Percentiles rank a stretch among this genome's conserved stretches.
Conservation (phyloP, 2,888 invertebrate genomes). For the Machimus rusticus region DNA sequence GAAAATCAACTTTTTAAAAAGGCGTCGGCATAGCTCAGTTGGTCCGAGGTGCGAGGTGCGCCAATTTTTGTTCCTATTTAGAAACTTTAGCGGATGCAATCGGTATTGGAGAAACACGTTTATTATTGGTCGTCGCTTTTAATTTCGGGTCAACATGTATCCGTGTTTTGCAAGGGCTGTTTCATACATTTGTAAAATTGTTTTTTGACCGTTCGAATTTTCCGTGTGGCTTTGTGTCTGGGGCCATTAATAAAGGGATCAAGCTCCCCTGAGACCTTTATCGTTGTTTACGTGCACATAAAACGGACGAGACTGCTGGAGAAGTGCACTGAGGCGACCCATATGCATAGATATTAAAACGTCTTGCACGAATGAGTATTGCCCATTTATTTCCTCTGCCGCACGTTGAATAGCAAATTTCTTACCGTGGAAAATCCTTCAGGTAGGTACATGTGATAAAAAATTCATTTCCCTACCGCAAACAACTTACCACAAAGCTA, state of each 20-base stretch:
- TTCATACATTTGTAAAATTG: background rate
- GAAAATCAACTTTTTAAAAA: too few species aligned
- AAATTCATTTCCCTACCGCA: slow-evolving; percentile 31
- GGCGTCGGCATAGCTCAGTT: too few species aligned
- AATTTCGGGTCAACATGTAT: background rate
- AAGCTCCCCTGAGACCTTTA: background rate
- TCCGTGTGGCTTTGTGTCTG: background rate
- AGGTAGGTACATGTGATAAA: slow-evolving; percentile 28
- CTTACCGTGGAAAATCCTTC: background rate
- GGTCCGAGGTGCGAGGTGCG: too few species aligned
- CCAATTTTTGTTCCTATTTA: too few species aligned
- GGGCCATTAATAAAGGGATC: background rate
- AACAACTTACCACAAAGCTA: slow-evolving; percentile 15
- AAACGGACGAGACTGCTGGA: background rate
- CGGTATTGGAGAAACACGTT: background rate
- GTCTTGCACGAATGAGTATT: background rate
- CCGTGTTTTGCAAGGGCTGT: background rate
- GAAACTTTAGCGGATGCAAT: too few species aligned
- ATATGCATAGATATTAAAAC: background rate
- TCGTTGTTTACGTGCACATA: background rate
- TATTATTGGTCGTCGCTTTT: background rate
- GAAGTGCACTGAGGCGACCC: background rate
- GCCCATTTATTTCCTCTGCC: background rate
- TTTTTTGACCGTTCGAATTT: background rate
- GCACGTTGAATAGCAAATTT: background rate